These are phyloP conservation scores for Heterotis niloticus DNA, from an alignment of 2,113 vertebrate species.

Conservation along the genomic window DNA sequence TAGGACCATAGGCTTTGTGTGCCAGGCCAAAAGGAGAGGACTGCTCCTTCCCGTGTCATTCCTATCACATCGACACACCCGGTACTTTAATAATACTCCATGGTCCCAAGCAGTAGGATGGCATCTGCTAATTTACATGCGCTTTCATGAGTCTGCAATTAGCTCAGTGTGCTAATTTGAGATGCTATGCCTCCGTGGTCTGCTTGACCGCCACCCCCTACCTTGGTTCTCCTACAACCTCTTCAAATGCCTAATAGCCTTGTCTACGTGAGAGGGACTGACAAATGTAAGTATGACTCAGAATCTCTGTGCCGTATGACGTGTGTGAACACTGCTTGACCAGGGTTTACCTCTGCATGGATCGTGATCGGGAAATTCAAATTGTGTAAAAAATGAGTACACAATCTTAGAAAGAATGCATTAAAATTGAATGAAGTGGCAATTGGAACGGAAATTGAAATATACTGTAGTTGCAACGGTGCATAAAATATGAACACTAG, in stretches of 20 bases:
- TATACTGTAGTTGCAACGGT: too few relatives aligned
- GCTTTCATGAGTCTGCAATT: conserved; percentile 25
- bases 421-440: background rate
- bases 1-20: background rate
- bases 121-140: conserved; percentile 24
- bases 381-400: background rate
- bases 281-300: background rate
- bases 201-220: conserved; percentile 4
- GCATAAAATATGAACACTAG: too few relatives aligned
- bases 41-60: background rate
- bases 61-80: background rate
- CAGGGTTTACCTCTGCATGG: background rate
- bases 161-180: conserved; percentile 23
- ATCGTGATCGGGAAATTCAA: background rate
- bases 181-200: conserved; percentile 9
- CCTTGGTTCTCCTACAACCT: background rate
- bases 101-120: conserved; percentile 20
- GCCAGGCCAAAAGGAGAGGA: background rate
- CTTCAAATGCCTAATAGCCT: background rate
- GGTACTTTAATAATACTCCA: conserved; percentile 6
- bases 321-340: background rate
- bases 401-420: background rate
- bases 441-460: too few relatives aligned
- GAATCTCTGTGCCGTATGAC: background rate
- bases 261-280: too few relatives aligned